Conservation (phyloP, 2,113 vertebrate species). For the Ptilonorhynchus violaceus region DNA sequence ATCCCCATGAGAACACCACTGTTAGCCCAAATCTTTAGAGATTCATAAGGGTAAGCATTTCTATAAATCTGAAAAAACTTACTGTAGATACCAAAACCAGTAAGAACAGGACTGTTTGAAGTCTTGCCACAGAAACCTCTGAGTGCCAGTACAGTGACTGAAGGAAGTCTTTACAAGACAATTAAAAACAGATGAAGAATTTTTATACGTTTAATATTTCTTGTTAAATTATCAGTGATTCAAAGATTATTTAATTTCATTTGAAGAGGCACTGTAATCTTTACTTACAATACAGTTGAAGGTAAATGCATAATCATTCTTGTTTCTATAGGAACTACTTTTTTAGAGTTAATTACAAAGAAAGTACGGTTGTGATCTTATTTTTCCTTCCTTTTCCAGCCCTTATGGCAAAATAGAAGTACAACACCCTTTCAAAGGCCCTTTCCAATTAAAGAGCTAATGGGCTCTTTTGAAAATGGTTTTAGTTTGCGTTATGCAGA, state of each 20-base stretch:
- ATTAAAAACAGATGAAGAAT: background rate
- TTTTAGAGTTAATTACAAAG: background rate
- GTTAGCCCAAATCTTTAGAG: background rate
- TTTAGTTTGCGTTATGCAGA: background rate
- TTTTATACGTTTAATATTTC: background rate
- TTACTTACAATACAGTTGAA: background rate
- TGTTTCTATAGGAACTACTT: background rate
- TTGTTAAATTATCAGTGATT: background rate
- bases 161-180: background rate
- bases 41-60: background rate
- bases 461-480: background rate
- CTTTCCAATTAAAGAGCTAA: slow-evolving; percentile 2
- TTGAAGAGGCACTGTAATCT: background rate
- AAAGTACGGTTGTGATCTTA: background rate
- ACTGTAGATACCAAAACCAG: background rate
- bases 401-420: background rate
- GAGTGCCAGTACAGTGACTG: background rate
- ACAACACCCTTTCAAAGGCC: background rate
- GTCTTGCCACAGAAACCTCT: background rate
- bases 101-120: background rate
- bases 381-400: background rate
- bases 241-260: background rate
- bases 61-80: background rate
- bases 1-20: background rate
- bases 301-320: background rate